Base-by-base conservation (phyloP, 2,888 invertebrate genomes). In the Endotricha flammealis region DNA sequence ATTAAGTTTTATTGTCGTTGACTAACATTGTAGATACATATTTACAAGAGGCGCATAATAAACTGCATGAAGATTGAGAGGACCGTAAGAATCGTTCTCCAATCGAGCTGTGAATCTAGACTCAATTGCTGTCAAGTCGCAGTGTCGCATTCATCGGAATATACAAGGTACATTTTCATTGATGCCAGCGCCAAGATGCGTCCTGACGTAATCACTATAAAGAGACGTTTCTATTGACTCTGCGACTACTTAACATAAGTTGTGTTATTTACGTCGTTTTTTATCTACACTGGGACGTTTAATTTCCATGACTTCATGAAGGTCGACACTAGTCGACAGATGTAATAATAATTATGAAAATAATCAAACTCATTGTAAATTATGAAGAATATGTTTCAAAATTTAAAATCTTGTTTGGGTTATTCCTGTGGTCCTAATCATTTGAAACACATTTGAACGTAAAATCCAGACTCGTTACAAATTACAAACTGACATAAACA, bases 141-240 rank as follows among this genome's bases (percentile, higher is more conserved):
- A 55, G 51, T 36, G 41, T 32, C 41, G 20, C 36, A 22, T 23
- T 35, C 38, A 34, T 38, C 29, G 38, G 44, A 29, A 41, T 40
- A 28, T 40, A 28, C 13, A 38, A 29, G 35, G 45, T 41, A 49
- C 48, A 51, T 53, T 42, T 53, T 57, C 57, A 59, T 56, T 59
- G 60, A 68, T 61, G 48, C 47, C 36, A n/a, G n/a, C n/a, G 41
- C 40, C 35, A 40, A 44, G 41, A 29, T 37, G 50, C 44, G 35
- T 31, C 32, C 50, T 76, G 73, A 75, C 66, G 72, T 68, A 64
- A 76, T 54, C 55, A 46, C 50, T 61, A 53, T 53, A 55, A 52
- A 44, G 45, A 55, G 55, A 51, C 37, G 46, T 42, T 45, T 9
- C 29, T 37, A 10, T 28, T 10, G 12, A 17, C 17, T 17, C 7